These are phyloP conservation scores for Camelus bactrianus DNA, from an alignment of 2,113 vertebrate genomes.

Conservation along the genomic window DNA sequence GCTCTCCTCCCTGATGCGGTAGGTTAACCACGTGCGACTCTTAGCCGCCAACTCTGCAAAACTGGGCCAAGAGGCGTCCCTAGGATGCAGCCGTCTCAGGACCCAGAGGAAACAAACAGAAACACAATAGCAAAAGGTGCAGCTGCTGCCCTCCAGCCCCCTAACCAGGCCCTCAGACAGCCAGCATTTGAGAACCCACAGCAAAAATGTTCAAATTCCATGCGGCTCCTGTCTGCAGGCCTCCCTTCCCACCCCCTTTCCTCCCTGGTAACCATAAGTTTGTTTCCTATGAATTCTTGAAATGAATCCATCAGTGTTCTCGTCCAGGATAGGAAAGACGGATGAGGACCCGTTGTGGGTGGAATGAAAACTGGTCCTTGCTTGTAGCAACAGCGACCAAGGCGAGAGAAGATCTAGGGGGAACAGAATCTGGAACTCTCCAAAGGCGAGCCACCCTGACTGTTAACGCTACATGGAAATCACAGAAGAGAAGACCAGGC, in stretches of 20 bases:
- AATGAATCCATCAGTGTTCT: background rate
- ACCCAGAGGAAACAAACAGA: background rate
- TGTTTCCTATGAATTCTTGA: background rate
- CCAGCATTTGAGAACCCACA: accelerated
- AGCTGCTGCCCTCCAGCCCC: background rate
- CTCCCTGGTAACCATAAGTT: no score
- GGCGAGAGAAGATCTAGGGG: background rate
- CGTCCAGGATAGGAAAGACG: background rate
- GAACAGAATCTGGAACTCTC: background rate
- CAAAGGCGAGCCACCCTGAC: background rate
- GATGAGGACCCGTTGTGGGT: background rate
- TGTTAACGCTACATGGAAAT: background rate
- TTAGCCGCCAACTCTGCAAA: background rate
- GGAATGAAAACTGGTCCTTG: background rate
- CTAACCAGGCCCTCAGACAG: background rate
- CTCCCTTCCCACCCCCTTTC: background rate
- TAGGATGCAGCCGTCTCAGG: background rate
- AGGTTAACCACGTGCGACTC: background rate
- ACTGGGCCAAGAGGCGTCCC: background rate
- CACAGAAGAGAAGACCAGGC: background rate
- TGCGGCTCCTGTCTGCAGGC: background rate
- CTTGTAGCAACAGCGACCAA: background rate
- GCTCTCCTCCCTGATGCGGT: background rate
- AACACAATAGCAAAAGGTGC: background rate
- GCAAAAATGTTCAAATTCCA: background rate